Evolutionary conservation across 1,140 invertebrate genomes (phyloP).

Genomic region (Cheumatopsyche charites): DNA sequence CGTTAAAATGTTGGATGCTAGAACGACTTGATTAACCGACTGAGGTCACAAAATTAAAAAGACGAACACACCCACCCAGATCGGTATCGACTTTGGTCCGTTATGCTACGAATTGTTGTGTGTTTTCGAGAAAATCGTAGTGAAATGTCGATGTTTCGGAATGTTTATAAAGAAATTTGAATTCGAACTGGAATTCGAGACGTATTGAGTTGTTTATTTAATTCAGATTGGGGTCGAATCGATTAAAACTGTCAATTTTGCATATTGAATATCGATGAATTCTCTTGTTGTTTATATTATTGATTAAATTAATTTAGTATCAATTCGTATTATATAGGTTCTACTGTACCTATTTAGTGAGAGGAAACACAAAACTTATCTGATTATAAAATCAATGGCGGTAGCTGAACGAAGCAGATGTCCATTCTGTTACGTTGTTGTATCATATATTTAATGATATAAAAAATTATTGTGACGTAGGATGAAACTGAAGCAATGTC

Average conservation of each 20-base stretch:
- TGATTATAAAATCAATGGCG: constrained; percentile 29
- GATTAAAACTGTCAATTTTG: no score
- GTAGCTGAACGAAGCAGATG: constrained; percentile 8
- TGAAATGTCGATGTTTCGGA: neutral
- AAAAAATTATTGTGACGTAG: neutral
- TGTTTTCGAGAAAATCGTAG: no score
- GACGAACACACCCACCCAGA: no score
- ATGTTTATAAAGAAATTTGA: neutral
- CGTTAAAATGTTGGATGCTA: no score
- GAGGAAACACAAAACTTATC: constrained; percentile 34
- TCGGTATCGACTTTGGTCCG: no score
- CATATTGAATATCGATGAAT: no score
- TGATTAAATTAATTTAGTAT: constrained; percentile 24
- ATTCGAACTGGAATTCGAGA: neutral
- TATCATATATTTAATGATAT: neutral
- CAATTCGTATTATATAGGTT: constrained; percentile 42
- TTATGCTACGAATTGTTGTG: no score
- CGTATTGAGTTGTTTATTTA: no score
- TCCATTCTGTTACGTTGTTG: neutral
- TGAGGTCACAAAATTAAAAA: no score
- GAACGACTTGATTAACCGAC: no score
- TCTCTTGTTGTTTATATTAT: no score
- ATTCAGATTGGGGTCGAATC: no score
- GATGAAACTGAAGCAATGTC: neutral
- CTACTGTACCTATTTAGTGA: constrained; percentile 37